Conservation (phyloP, 2,797 vertebrate genomes). For the Amblyraja radiata region DNA sequence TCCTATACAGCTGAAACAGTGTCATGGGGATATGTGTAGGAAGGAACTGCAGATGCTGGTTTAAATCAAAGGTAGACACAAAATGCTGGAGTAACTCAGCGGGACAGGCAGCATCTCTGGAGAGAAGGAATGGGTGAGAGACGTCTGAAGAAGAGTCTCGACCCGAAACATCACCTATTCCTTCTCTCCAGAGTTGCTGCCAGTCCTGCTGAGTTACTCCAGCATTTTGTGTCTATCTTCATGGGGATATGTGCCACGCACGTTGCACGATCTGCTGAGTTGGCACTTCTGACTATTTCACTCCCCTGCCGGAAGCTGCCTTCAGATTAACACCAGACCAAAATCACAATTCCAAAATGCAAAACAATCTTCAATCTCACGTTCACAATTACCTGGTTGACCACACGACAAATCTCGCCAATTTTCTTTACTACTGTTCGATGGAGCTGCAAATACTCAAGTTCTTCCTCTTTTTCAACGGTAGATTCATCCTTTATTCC, state of each 20-base stretch:
- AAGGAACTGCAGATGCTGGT: too few relatives aligned
- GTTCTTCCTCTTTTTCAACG: conserved; percentile 64
- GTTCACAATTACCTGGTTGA: conserved; percentile 76
- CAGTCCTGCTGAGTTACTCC: too few relatives aligned
- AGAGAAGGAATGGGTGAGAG: too few relatives aligned
- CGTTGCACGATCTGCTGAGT: not conserved
- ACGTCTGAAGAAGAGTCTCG: too few relatives aligned
- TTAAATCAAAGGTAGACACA: too few relatives aligned
- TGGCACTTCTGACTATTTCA: too few relatives aligned
- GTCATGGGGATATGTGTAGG: not conserved
- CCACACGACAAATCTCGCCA: conserved; percentile 85
- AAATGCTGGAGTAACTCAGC: too few relatives aligned
- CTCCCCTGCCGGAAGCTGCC: too few relatives aligned
- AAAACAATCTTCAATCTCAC: not conserved
- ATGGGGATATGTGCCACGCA: not conserved
- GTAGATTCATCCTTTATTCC: conserved; percentile 15
- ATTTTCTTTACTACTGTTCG: conserved; percentile 79
- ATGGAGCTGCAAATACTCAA: conserved; percentile 75
- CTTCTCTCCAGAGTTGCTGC: too few relatives aligned
- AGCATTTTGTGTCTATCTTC: too few relatives aligned
- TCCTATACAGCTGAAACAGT: not conserved
- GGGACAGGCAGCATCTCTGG: too few relatives aligned
- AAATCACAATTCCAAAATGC: not conserved
- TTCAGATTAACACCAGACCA: not conserved
- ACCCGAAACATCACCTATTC: too few relatives aligned